A percentile compares a stretch with the other conserved stretches of the same genome.
Conservation (phyloP, 2,797 vertebrate genomes). For the Cyprinella venusta region DNA sequence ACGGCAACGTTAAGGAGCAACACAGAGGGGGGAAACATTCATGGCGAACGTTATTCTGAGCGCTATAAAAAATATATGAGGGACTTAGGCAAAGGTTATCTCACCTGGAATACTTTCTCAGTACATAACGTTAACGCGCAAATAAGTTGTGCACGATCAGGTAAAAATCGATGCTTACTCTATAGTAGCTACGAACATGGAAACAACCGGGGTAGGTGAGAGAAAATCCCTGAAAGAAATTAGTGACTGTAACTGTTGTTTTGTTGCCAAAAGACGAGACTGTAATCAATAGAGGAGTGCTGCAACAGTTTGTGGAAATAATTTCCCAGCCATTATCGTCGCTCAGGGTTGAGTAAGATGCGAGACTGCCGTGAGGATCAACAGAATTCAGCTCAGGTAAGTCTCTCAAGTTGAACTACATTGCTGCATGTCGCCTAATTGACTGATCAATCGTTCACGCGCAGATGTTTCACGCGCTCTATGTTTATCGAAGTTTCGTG, state of each 20-base stretch:
- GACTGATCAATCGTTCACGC: neutral
- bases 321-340: constrained; percentile 39
- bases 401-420: constrained; percentile 39
- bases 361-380: constrained; percentile 27
- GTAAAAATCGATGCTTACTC: constrained; percentile 23
- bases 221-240: constrained; percentile 21
- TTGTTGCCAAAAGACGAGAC: constrained; percentile 9
- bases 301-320: constrained; percentile 47
- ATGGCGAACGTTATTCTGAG: constrained; percentile 40
- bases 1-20: constrained; percentile 47
- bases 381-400: constrained; percentile 47
- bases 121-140: neutral
- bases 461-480: neutral
- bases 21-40: neutral
- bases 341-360: constrained; percentile 26
- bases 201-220: constrained; percentile 24
- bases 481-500: constrained; percentile 28
- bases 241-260: constrained; percentile 33
- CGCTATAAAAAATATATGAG: constrained; percentile 24
- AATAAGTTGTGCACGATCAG: constrained; percentile 46
- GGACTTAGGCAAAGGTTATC: constrained; percentile 8
- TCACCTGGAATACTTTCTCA: constrained; percentile 52
- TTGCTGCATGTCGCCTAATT: constrained; percentile 19
- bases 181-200: constrained; percentile 40
- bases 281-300: neutral